A percentile compares a stretch with the other conserved stretches of the same genome.
These are phyloP conservation scores for Drosophila orosa DNA, from an alignment of 1,140 invertebrate genomes.

Conservation along the genomic window DNA sequence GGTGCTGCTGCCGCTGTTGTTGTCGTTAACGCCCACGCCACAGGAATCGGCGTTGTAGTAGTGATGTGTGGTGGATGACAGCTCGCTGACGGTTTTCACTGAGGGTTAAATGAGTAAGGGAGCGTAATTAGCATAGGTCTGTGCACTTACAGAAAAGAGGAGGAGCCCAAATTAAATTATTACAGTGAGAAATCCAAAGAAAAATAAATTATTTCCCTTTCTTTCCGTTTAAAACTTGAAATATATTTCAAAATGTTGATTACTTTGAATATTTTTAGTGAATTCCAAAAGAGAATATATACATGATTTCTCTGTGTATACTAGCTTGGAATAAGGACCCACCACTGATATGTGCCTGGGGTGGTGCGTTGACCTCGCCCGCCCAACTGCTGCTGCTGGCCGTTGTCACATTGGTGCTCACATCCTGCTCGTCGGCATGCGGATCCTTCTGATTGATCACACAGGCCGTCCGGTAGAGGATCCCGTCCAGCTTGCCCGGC, in stretches of 20 bases:
- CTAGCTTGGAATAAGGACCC: constrained; percentile 15
- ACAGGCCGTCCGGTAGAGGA: constrained; percentile 79
- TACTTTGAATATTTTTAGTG: not conserved
- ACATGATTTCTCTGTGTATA: not conserved
- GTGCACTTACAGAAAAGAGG: not conserved
- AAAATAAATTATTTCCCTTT: not conserved
- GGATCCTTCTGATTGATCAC: constrained; percentile 77
- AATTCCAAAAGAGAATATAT: not conserved
- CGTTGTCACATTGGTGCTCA: constrained; percentile 70
- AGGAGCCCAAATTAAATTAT: not conserved
- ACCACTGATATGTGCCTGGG: constrained; percentile 83
- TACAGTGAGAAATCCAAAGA: not conserved
- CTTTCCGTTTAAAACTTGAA: too few species aligned
- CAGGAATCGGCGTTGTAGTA: constrained; percentile 83
- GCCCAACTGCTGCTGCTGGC: constrained; percentile 74
- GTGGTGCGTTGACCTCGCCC: constrained; percentile 52
- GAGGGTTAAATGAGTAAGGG: constrained; percentile 1
- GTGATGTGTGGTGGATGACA: constrained; percentile 83
- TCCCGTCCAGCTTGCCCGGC: constrained; percentile 80
- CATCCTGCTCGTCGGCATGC: constrained; percentile 62
- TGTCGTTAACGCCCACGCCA: constrained; percentile 66
- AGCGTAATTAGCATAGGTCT: constrained; percentile 15
- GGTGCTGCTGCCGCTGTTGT: constrained; percentile 55
- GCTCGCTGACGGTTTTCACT: constrained; percentile 83
- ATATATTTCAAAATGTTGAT: too few species aligned